These are phyloP conservation scores for Menura novaehollandiae DNA, from an alignment of 2,113 vertebrate genomes.

Conservation along the genomic window DNA sequence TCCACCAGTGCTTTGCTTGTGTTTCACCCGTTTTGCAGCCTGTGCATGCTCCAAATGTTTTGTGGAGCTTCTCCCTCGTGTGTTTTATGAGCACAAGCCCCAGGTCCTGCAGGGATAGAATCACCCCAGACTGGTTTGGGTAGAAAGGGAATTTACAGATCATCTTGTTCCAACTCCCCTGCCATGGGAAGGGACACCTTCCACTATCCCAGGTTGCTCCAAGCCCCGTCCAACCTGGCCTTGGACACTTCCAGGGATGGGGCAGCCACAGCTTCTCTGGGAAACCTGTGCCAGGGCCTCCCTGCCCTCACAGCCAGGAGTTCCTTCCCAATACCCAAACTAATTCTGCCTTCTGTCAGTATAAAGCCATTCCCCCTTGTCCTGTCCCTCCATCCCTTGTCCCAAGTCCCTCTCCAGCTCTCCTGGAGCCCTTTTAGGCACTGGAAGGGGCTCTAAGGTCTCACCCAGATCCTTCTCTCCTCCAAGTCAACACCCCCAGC, in stretches of 20 bases:
- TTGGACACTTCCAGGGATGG: not conserved
- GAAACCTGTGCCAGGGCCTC: accelerated
- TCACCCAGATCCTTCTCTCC: not conserved
- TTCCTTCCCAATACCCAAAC: not conserved
- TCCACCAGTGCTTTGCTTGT: accelerated
- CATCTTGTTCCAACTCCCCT: not conserved
- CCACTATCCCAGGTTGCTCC: not conserved
- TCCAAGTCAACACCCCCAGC: not conserved
- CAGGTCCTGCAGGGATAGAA: not conserved
- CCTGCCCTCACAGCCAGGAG: accelerated
- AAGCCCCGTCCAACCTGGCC: accelerated
- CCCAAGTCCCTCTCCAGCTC: not conserved
- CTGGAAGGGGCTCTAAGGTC: not conserved
- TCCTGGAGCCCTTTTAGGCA: not conserved
- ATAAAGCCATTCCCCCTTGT: accelerated
- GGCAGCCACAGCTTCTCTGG: not conserved
- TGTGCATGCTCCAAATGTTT: accelerated
- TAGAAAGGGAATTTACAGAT: not conserved
- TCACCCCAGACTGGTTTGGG: too few relatives aligned
- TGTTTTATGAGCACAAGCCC: accelerated
- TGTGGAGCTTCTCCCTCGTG: accelerated
- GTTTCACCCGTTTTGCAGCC: accelerated
- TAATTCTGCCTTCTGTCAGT: not conserved
- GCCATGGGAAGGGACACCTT: not conserved
- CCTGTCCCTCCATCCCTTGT: not conserved